Base-by-base conservation (phyloP, 1,140 invertebrate genomes). In the Aplysia californica region DNA sequence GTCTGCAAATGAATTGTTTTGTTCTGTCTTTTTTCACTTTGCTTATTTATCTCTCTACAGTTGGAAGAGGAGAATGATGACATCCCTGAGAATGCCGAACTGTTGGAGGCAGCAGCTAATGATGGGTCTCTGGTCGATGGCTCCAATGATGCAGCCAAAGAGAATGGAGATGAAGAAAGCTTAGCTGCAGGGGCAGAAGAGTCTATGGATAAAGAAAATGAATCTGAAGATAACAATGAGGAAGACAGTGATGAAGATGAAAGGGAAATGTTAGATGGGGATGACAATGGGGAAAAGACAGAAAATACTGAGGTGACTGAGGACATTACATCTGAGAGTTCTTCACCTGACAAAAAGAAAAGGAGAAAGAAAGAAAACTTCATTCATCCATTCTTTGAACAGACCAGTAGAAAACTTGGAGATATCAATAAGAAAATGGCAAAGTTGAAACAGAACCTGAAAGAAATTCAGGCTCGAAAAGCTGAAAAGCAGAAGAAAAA, bases 191-290 rank as follows among this genome's bases (percentile, higher is more conserved):
- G 70, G 41, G 79, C 80, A 41, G 76, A 72, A 31, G 79, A 81
- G 21, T 68, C 21, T n/a, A 79, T 81, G 36, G 64, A 75, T 23
- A 77, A 79, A 2, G 82, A 80, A n/a, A n/a, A n/a, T n/a, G n/a
- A n/a, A n/a, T n/a, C n/a, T 29, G 80, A 77, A n/a, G 81, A 80
- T 0, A 73, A 71, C 15, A 79, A 77, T 50, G 73, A 77, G 21
- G 71, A 76, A 5, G 79, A 80, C 6, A 71, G 31, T 56, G 77
- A 71, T 5, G 70, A 77, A 36, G 68, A 71, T 58, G 77, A 73
- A 50, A 56, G 74, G 38, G 21, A 68, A 41, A 61, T 59, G 35
- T 26, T 36, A 56, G 58, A 44, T 41, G 10, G 26, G 2, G 66
- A 6, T 23, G 75, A 76, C 26, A 44, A 61, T 31, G 75, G 64